Conservation (phyloP, 2,888 invertebrate genomes). For the Antheraea assamensis region DNA sequence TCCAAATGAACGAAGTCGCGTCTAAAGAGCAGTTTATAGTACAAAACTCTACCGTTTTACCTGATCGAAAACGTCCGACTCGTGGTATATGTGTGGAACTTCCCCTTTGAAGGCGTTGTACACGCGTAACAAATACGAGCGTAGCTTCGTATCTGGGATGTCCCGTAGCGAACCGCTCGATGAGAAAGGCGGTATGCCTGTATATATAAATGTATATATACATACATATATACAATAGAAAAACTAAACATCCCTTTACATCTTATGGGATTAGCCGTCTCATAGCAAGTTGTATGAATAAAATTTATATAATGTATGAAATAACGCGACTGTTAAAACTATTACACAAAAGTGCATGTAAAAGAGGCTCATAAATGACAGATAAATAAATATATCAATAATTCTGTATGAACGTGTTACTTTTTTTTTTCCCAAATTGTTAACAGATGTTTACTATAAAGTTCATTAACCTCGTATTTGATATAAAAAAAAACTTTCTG, state of each 20-base stretch:
- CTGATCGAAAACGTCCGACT: constrained; percentile 65
- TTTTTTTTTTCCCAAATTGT: too few relatives aligned
- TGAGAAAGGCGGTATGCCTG: constrained; percentile 85
- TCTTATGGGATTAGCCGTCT: neutral
- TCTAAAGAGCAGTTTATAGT: too few relatives aligned
- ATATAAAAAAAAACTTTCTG: too few relatives aligned
- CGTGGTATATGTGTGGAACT: constrained; percentile 84
- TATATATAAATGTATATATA: neutral
- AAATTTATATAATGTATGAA: neutral
- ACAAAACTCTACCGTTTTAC: constrained; percentile 34
- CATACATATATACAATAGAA: too few relatives aligned
- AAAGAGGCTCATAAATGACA: too few relatives aligned
- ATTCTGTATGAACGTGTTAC: too few relatives aligned
- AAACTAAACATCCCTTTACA: neutral
- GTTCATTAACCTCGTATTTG: too few relatives aligned
- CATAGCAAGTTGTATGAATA: neutral
- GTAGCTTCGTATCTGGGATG: constrained; percentile 88
- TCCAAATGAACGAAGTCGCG: too few relatives aligned
- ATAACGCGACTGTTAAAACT: neutral
- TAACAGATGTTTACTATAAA: too few relatives aligned
- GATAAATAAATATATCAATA: too few relatives aligned
- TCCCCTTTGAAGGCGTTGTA: constrained; percentile 96
- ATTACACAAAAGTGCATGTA: neutral
- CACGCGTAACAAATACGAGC: constrained; percentile 93
- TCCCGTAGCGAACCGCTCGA: constrained; percentile 89